Evolutionary conservation across 2,888 invertebrate genomes (phyloP).

Genomic region (Elgonia sp.): DNA sequence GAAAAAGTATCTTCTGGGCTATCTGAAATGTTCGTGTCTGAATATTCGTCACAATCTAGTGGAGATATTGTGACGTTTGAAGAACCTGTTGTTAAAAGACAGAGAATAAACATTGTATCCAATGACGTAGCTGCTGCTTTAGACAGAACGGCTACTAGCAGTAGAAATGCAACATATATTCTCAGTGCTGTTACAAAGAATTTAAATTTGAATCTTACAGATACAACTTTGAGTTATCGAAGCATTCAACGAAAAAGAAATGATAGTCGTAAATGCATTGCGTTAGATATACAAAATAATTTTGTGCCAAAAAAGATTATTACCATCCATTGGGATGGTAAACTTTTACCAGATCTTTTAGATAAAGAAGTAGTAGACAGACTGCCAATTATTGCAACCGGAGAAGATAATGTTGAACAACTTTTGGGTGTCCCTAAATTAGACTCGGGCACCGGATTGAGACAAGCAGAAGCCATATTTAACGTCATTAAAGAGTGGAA

Average conservation of each 20-base stretch:
- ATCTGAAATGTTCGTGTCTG: too few species aligned
- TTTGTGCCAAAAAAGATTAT: background rate
- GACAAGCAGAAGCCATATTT: slow-evolving; percentile 3
- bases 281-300: background rate
- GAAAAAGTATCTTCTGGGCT: too few species aligned
- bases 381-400: slow-evolving; percentile 12
- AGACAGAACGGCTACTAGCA: slow-evolving; percentile 18
- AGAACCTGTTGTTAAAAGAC: background rate
- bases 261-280: background rate
- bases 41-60: background rate
- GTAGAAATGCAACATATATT: slow-evolving; percentile 10
- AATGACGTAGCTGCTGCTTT: slow-evolving; percentile 7
- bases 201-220: background rate
- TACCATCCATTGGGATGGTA: background rate
- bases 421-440: slow-evolving; percentile 15
- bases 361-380: slow-evolving; percentile 5
- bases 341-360: background rate
- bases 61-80: background rate
- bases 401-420: slow-evolving; percentile 10
- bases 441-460: background rate
- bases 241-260: background rate
- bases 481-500: slow-evolving; percentile 13
- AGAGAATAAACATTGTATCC: slow-evolving; percentile 10
- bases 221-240: background rate
- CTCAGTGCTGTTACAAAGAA: slow-evolving; percentile 3